phyloP scores from a whole-genome alignment of 2,797 vertebrate species.

The Psittacula derbiana region DNA sequence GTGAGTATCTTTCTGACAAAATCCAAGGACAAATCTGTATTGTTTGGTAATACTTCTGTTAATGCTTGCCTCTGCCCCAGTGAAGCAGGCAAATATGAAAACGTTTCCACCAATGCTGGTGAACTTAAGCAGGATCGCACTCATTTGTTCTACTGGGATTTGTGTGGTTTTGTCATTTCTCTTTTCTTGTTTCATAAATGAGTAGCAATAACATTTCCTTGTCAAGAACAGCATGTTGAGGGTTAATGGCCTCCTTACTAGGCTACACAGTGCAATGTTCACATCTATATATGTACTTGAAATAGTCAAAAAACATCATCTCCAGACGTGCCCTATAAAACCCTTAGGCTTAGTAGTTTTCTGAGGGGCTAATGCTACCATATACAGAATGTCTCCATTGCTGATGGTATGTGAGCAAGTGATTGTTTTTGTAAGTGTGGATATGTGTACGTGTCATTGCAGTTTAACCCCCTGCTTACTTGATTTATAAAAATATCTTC shows the following conservation, averaged over 20 bases:
- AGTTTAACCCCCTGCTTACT: background rate
- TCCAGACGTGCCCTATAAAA: slow-evolving; percentile 29
- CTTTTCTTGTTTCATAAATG: background rate
- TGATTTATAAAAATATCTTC: background rate
- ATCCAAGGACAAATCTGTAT: background rate
- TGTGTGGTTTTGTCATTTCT: background rate
- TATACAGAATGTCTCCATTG: background rate
- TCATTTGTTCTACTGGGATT: background rate
- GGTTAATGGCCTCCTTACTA: background rate
- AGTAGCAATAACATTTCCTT: background rate
- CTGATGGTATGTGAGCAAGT: background rate
- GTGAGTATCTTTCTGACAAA: slow-evolving; percentile 78
- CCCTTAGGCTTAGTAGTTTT: background rate
- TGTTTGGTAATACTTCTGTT: background rate
- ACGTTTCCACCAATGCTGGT: background rate
- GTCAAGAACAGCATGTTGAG: background rate
- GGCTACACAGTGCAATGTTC: background rate
- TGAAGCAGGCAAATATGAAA: background rate
- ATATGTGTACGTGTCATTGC: background rate
- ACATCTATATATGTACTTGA: background rate
- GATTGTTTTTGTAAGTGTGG: background rate
- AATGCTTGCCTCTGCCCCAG: background rate
- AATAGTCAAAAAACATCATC: background rate
- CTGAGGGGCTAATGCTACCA: background rate
- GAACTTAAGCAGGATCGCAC: background rate